A percentile compares a stretch with the other conserved stretches of the same genome.
These are phyloP conservation scores for Bursaphelenchus mucronatus DNA, from an alignment of 1,140 invertebrate genomes.

Conservation along the genomic window DNA sequence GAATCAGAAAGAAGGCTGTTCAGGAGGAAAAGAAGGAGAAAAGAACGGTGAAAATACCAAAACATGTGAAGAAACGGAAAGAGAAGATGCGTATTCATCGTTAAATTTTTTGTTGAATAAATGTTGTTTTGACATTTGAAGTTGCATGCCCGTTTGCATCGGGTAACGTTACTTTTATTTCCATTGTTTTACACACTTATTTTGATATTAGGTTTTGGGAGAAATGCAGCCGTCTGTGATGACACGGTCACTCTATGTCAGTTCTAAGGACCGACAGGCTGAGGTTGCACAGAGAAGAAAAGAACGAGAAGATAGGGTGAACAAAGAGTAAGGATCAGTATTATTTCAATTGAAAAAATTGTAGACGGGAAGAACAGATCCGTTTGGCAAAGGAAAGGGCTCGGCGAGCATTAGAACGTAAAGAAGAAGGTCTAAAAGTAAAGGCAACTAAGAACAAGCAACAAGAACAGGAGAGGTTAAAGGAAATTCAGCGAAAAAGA, in stretches of 20 bases:
- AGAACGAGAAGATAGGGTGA: neutral
- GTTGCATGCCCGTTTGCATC: slow-evolving; percentile 5
- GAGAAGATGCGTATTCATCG: slow-evolving; percentile 44
- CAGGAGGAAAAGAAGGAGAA: slow-evolving; percentile 80
- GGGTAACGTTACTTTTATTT: slow-evolving; percentile 14
- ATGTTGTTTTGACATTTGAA: slow-evolving; percentile 6
- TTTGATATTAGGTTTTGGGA: neutral
- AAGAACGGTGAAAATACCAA: slow-evolving; percentile 77
- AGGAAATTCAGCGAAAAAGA: no score
- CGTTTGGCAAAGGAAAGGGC: no score
- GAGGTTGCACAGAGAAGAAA: slow-evolving; percentile 23
- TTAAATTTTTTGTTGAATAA: slow-evolving; percentile 18
- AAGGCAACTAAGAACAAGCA: no score
- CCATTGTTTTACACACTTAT: neutral
- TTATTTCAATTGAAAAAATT: no score
- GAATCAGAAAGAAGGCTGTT: slow-evolving; percentile 65
- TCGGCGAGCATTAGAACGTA: no score
- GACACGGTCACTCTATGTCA: slow-evolving; percentile 36
- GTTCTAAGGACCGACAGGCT: slow-evolving; percentile 25
- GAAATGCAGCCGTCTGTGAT: slow-evolving; percentile 4
- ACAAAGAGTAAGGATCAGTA: slow-evolving; percentile 1
- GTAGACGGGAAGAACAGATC: no score
- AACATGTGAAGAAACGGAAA: slow-evolving; percentile 81
- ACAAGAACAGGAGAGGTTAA: no score
- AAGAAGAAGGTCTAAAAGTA: no score